Base-by-base conservation (phyloP, 2,888 invertebrate species). In the Sphecodes monilicornis region DNA sequence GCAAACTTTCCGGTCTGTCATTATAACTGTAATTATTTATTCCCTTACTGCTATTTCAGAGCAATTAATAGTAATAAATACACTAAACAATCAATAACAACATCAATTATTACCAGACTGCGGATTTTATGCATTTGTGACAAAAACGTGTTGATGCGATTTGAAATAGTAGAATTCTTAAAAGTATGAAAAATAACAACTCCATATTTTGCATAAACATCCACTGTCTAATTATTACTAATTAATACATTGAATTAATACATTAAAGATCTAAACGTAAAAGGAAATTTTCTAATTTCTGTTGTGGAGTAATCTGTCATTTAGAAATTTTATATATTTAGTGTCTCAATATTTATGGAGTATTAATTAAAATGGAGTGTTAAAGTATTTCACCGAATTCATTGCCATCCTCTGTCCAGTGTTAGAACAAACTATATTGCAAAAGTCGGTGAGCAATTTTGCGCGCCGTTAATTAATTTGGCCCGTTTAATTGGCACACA, bases 391-490 rank as follows among this genome's bases (percentile, higher is more conserved):
- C 39, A 32, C 29, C 16, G 41, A 29, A 39, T 32, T 26, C 26
- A 50, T 57, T 70, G 36, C 57, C 54, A 57, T 57, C 64, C 68
- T 26, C 66, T 66, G 54, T 69, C 46, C 60, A 29, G 16, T 46
- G 69, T 39, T 54, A 39, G 16, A 54, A 36, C 69, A 82, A 84
- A 83, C 75, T 78, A 76, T 76, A 79, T 57, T 32, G 46, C 36
- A 46, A 54, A 60, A 46, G 73, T 71, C 69, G 54, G 64, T 46
- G 64, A 54, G 74, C 74, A 79, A 84, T 85, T 83, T 64, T 71
- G 32, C 36, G 57, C 46, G 66, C 74, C 76, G 76, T 77, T 85
- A 80, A 84, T 80, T 84, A 85, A 85, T 80, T 74, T 77, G 83
- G 70, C 69, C 77, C 60, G 70, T 77, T 84, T 84, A 77, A 79